Percentiles rank a stretch among this genome's conserved stretches.
Evolutionary conservation across 2,113 vertebrate genomes (phyloP).

Genomic region (Gasterosteus aculeatus): DNA sequence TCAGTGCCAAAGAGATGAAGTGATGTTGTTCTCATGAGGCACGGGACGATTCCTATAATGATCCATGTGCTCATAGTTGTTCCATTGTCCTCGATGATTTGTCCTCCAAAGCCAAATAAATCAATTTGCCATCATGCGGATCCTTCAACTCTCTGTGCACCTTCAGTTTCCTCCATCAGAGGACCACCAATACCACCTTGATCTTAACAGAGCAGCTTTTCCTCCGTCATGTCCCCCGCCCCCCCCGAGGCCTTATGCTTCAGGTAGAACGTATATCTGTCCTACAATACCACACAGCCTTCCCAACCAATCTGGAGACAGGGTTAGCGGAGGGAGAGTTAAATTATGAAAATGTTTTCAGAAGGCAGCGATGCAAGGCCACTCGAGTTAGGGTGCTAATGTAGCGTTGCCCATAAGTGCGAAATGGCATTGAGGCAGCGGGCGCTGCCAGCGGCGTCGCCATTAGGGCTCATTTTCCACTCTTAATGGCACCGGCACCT

Average conservation of each 20-base stretch:
- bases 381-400: slow-evolving; percentile 77
- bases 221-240: slow-evolving; percentile 8
- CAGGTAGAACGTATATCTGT: slow-evolving; percentile 14
- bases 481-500: slow-evolving; percentile 75
- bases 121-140: slow-evolving; percentile 48
- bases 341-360: slow-evolving; percentile 75
- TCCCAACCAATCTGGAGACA: slow-evolving; percentile 33
- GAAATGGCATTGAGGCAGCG: slow-evolving; percentile 60
- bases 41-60: slow-evolving; percentile 17
- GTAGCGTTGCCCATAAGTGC: slow-evolving; percentile 69
- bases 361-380: slow-evolving; percentile 73
- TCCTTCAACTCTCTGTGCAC: slow-evolving; percentile 62
- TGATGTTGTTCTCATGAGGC: background rate
- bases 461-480: slow-evolving; percentile 71
- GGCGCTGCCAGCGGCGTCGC: slow-evolving; percentile 36
- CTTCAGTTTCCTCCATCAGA: slow-evolving; percentile 41
- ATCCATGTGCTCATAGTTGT: slow-evolving; percentile 29
- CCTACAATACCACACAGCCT: slow-evolving; percentile 25
- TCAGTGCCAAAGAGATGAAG: slow-evolving; percentile 20
- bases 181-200: slow-evolving; percentile 14
- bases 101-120: slow-evolving; percentile 44
- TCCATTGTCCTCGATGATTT: slow-evolving; percentile 32
- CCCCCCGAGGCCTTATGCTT: slow-evolving; percentile 2
- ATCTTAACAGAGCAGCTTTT: slow-evolving; percentile 49
- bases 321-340: slow-evolving; percentile 29